These are phyloP conservation scores for Bagarius yarrelli DNA, from an alignment of 2,113 vertebrate genomes.

Conservation along the genomic window DNA sequence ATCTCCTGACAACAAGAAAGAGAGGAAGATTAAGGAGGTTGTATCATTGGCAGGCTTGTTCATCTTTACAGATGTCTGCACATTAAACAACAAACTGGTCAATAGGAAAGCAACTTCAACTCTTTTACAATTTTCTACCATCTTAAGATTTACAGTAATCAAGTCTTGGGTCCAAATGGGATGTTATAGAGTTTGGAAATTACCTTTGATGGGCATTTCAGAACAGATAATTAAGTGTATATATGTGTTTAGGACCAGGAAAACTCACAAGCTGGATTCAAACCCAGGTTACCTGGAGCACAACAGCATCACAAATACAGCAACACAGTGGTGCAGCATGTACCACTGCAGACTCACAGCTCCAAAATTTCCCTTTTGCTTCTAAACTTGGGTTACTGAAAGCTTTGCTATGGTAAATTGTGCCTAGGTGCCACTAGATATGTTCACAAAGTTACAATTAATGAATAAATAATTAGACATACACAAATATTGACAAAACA, in stretches of 20 bases:
- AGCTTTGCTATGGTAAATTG: not conserved
- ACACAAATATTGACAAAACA: not conserved
- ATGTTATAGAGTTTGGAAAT: not conserved
- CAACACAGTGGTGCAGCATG: not conserved
- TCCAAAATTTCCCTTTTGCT: not conserved
- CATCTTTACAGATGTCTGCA: not conserved
- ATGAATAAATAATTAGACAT: not conserved
- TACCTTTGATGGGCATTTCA: too few species aligned
- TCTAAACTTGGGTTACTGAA: not conserved
- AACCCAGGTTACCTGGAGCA: too few species aligned
- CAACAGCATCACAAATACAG: not conserved
- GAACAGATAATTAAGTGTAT: too few species aligned
- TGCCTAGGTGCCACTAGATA: too few species aligned
- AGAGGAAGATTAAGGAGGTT: not conserved
- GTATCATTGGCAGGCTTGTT: too few species aligned
- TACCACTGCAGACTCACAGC: not conserved
- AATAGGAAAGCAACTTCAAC: not conserved
- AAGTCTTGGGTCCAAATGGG: not conserved
- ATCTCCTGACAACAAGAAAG: constrained; percentile 23
- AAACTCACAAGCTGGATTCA: too few species aligned
- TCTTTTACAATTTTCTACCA: not conserved
- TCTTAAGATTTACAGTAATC: not conserved
- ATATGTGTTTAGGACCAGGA: too few species aligned
- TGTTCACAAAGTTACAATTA: too few species aligned
- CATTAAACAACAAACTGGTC: not conserved